Base-by-base conservation (phyloP, 2,797 vertebrate genomes). In the Pampus argenteus region DNA sequence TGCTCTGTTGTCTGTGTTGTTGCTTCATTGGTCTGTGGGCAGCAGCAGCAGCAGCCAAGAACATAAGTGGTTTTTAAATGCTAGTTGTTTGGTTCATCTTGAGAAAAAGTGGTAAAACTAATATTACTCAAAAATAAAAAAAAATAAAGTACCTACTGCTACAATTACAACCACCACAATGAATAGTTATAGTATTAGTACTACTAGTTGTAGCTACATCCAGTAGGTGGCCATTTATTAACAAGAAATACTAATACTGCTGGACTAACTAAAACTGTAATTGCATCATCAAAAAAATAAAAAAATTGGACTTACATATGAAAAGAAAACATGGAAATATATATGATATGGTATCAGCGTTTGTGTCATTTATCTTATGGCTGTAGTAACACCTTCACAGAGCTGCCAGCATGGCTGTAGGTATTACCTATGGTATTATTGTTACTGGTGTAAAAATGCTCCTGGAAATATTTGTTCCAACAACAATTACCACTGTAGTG, bases 1-100 rank as follows among this genome's bases (percentile, higher is more conserved):
- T 23, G 26, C 47, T 52, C 47, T 68, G 65, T 54, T 67, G 48
- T 68, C 38, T 74, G 34, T 67, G 62, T 64, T 71, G 61, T 6
- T 70, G 28, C 66, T 67, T 75, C 23, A 13, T 3, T 71, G 29
- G 5, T 38, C 49, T 28, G n/a, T 54, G 17, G 22, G 20, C 29
- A 28, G 17, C 44, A 54, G 23, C 17, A 23, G 54, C 29, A 54
- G 23, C 17, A 23, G 54, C 29, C 42, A 60, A 63, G 22, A 55
- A 67, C 6, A 0, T 75, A 0, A 14, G 6, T 15, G 17, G 10
- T 6, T 61, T 51, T 28, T 18, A 49, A 62, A 50, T 44, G 25
- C 58, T 0, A 45, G 18, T 45, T 59, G 25, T 20, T 42, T 63
- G 20, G 25, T 40, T 26, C 20, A 18, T 22, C 63, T 26, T 28